Evolutionary conservation across 2,113 vertebrate genomes (phyloP).

Genomic region (Alexandromys fortis): DNA sequence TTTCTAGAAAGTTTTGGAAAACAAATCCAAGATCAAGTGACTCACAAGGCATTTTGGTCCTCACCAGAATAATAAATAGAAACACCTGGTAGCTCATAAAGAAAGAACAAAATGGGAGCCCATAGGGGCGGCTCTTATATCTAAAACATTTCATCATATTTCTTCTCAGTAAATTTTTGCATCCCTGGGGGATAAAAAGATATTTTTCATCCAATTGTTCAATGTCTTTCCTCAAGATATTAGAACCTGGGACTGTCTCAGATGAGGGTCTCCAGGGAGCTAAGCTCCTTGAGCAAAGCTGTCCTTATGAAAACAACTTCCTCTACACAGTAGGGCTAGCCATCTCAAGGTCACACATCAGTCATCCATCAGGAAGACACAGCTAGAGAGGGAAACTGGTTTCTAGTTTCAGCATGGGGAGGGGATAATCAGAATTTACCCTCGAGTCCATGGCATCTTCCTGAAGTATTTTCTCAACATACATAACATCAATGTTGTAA

Average conservation of each 20-base stretch:
- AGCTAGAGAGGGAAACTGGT: neutral
- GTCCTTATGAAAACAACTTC: neutral
- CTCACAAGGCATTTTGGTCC: neutral
- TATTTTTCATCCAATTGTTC: neutral
- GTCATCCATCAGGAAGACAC: neutral
- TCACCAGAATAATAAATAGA: neutral
- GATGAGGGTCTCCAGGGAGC: neutral
- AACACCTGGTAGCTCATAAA: neutral
- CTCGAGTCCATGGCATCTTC: neutral
- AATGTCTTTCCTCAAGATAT: neutral
- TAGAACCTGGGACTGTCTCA: neutral
- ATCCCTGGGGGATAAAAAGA: neutral
- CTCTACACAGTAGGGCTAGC: neutral
- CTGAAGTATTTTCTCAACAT: neutral
- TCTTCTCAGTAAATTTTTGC: neutral
- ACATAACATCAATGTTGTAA: neutral
- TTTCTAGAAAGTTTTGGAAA: conserved; percentile 13
- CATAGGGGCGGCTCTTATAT: neutral
- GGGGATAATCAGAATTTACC: neutral
- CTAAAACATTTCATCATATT: neutral
- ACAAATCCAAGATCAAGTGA: neutral
- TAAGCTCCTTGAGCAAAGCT: neutral
- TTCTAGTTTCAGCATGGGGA: neutral
- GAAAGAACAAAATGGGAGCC: neutral
- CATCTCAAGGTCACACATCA: neutral